Conservation (phyloP, 2,888 invertebrate genomes). For the Pterostichus niger region DNA sequence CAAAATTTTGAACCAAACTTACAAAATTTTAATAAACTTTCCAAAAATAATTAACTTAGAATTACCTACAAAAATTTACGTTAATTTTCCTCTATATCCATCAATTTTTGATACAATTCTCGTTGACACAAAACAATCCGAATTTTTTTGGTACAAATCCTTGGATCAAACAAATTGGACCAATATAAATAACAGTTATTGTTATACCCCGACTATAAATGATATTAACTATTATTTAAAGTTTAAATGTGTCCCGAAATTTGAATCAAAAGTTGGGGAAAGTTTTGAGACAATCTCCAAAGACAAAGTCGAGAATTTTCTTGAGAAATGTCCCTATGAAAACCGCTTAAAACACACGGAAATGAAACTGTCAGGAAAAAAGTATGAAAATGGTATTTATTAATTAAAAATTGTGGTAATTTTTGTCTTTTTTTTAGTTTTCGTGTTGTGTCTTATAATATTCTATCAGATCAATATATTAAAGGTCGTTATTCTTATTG, state of each 20-base stretch:
- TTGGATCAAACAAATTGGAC: slow-evolving; percentile 79
- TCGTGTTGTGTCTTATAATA: slow-evolving; percentile 91
- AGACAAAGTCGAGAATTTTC: slow-evolving; percentile 82
- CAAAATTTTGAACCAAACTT: slow-evolving; percentile 75
- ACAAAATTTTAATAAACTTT: slow-evolving; percentile 83
- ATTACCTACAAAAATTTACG: slow-evolving; percentile 84
- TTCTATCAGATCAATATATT: slow-evolving; percentile 92
- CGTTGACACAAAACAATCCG: slow-evolving; percentile 78
- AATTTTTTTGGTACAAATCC: slow-evolving; percentile 83
- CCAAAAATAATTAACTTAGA: slow-evolving; percentile 83
- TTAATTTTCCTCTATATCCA: slow-evolving; percentile 86
- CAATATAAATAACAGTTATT: slow-evolving; percentile 79
- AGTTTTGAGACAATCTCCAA: slow-evolving; percentile 80
- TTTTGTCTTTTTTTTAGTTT: slow-evolving; percentile 77
- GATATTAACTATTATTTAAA: slow-evolving; percentile 85
- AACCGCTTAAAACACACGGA: slow-evolving; percentile 84
- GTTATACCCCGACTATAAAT: slow-evolving; percentile 79
- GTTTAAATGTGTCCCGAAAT: slow-evolving; percentile 78
- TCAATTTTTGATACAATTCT: slow-evolving; percentile 82
- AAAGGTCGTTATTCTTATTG: slow-evolving; percentile 90
- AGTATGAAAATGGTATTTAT: slow-evolving; percentile 75
- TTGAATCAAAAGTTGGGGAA: slow-evolving; percentile 79
- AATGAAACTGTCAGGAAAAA: slow-evolving; percentile 78
- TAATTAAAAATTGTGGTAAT: not conserved
- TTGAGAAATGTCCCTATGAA: slow-evolving; percentile 88